Evolutionary conservation across 1,140 invertebrate species (phyloP), one percentile per base, ranked within the genome.

Genomic region (Diorhabda sublineata): DNA sequence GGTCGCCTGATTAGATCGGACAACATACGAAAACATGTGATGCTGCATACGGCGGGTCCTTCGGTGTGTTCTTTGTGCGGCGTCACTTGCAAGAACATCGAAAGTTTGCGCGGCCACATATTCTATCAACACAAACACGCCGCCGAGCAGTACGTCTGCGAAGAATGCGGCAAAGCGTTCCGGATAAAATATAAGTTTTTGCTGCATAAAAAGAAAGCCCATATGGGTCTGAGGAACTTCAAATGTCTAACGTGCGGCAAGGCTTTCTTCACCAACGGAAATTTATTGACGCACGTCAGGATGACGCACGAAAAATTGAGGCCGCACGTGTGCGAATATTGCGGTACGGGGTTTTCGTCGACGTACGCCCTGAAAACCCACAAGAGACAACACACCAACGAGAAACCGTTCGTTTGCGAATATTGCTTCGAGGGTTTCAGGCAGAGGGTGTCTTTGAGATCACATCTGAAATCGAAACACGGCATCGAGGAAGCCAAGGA

Each of bases 221-320:
- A 77, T 69, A 72, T 69, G 11, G 74, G 74, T 64, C 71, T 68
- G 64, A 71, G 68, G 64, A 73, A 75, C 62, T 71, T 61, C 63
- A 75, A 70, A 68, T 76, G 75, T 61, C 67, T 74, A 66, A 73
- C 73, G 43, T 74, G 75, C 61, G 73, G 75, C 3, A 77, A 77
- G 67, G 57, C 64, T 7, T 77, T 77, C 66, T 77, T 74, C 64
- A 66, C 70, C 26, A 69, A 69, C 45, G 52, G 70, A 66, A 71
- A 75, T 68, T 59, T 76, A 44, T 75, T 70, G 45, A 73, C 69
- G 26, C 76, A 77, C 56, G 74, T 77, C 5, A 72, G 71, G 43
- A 77, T 75, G 74, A 76, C 73, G 7, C 76, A 77, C 60, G 71
- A 72, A 66, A 73, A 75, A 69, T 26, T 76, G 42, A 67, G 75